phyloP scores from a whole-genome alignment of 2,888 invertebrate species.

The Lapara coniferarum region DNA sequence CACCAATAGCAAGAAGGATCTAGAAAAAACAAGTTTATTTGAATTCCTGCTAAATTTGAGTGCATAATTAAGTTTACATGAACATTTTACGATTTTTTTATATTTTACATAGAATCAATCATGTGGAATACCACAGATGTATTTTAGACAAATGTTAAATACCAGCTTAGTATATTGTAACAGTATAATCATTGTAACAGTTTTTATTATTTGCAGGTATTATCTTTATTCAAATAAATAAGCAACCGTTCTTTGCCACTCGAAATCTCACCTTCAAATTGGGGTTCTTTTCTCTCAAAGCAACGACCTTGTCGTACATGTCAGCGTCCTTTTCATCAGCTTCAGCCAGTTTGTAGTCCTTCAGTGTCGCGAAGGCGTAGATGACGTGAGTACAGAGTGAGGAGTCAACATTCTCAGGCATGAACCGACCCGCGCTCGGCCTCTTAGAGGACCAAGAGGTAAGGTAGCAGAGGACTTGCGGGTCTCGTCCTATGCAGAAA shows the following conservation, averaged over 20 bases:
- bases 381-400: conserved; percentile 96
- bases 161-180: too few relatives aligned
- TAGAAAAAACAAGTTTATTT: conserved; percentile 53
- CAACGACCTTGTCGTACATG: conserved; percentile 93
- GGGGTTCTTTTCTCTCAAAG: conserved; percentile 93
- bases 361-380: conserved; percentile 96
- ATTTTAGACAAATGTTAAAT: too few relatives aligned
- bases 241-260: too few relatives aligned
- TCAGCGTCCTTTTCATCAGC: conserved; percentile 92
- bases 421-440: conserved; percentile 93
- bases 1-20: conserved; percentile 94
- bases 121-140: too few relatives aligned
- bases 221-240: too few relatives aligned
- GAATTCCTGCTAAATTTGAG: too few relatives aligned
- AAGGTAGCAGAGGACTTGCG: conserved; percentile 96
- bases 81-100: not conserved
- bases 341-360: conserved; percentile 92
- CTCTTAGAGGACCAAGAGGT: conserved; percentile 98
- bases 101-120: too few relatives aligned
- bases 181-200: too few relatives aligned
- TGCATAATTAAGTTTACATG: not conserved
- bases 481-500: conserved; percentile 87
- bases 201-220: too few relatives aligned
- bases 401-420: conserved; percentile 94
- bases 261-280: conserved; percentile 87